Percentiles rank a stretch among this genome's conserved stretches.
phyloP scores from a whole-genome alignment of 2,113 vertebrate genomes.

The Lycocorax pyrrhopterus region DNA sequence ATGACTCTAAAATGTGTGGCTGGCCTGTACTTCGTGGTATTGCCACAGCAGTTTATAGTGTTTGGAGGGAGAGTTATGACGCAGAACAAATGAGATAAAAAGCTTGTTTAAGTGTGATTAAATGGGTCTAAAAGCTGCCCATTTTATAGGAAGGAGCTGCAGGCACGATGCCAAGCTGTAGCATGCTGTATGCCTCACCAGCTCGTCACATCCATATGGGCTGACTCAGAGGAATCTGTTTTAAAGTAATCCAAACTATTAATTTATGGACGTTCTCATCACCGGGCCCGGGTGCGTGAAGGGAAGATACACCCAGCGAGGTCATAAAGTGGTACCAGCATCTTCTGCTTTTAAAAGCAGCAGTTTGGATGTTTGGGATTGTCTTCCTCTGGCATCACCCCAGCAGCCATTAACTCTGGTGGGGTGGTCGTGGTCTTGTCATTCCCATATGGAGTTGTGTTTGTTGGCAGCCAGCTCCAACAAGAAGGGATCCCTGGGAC shows the following conservation, averaged over 20 bases:
- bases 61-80: slow-evolving; percentile 34
- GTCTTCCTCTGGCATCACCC: not conserved
- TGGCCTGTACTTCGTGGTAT: not conserved
- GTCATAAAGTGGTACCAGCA: not conserved
- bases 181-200: slow-evolving; percentile 3
- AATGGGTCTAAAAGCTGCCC: slow-evolving; percentile 36
- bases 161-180: not conserved
- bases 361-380: not conserved
- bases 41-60: slow-evolving; percentile 21
- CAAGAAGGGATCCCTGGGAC: not conserved
- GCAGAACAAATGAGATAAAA: slow-evolving; percentile 60
- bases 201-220: slow-evolving; percentile 9
- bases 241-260: slow-evolving; percentile 5
- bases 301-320: not conserved
- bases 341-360: not conserved
- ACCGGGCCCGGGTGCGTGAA: not conserved
- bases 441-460: not conserved
- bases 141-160: slow-evolving; percentile 22
- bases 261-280: not conserved
- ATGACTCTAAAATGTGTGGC: not conserved
- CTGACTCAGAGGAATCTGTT: slow-evolving; percentile 42
- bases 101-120: slow-evolving; percentile 34
- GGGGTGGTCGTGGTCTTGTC: not conserved
- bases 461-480: not conserved
- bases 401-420: not conserved